Base-by-base conservation (phyloP, 2,888 invertebrate species). In the Tiphia femorata region DNA sequence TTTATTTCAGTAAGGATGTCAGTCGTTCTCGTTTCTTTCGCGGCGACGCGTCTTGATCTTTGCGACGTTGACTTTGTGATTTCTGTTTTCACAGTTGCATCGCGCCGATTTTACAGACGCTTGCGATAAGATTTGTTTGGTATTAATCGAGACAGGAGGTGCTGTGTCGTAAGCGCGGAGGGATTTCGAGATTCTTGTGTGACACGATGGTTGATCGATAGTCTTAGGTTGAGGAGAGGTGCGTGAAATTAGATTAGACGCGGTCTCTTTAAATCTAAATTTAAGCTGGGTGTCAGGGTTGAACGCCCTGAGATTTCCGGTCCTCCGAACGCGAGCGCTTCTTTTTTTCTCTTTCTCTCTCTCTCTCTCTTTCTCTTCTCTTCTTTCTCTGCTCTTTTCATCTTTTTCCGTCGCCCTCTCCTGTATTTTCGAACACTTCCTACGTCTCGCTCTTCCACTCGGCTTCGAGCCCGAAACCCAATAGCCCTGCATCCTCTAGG, bases 231-330 rank as follows among this genome's bases (percentile, higher is more conserved):
- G n/a, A n/a, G n/a, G n/a, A n/a, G n/a, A n/a, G n/a, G n/a, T n/a
- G n/a, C n/a, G n/a, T n/a, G 46, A 64, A 65, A 75, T 76, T 70
- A 58, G 67, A 75, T 72, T 69, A 76, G 69, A 70, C 54, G 43
- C 48, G 62, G 71, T 75, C 74, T 75, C 75, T 79, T 76, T 78
- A 78, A 80, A 78, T 77, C 73, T 75, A 77, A 76, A 79, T 79
- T 74, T 77, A 76, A 19, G 7, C 16, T 10, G 63, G 63, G 62
- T 58, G 70, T 69, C 61, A 63, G 78, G 73, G 83, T 81, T 83
- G 81, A 83, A 82, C 67, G 81, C 67, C 79, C 82, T 73, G 74
- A 69, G 66, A 77, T 77, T 81, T 83, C 82, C 82, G 81, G 82
- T 74, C 70, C 72, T 72, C 67, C 58, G 61, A 58, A 62, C 67